Evolutionary conservation across 2,888 invertebrate genomes (phyloP), one percentile per base, ranked within the genome.

Genomic region (Amphipyra berbera): DNA sequence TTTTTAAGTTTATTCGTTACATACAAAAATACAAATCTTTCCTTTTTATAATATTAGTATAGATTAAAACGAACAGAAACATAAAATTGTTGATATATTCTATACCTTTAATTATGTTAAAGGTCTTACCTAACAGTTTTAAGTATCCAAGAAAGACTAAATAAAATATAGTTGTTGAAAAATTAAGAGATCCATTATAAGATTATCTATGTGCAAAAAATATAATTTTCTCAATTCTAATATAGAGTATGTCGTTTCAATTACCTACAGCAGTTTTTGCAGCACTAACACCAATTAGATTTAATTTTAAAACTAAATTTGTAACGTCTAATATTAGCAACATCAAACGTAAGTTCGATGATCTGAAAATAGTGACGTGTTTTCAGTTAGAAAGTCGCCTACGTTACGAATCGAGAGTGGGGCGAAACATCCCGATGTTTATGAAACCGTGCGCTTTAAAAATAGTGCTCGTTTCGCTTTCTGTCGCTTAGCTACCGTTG

Each of bases 311-410:
- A 38, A 14, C 58, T 55, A 58, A 54, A 70, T 70, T 63, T 14
- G 38, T 61, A 12, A 0, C 14, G 14, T 70, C 59, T 75, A 75
- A 59, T 50, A 57, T 57, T 75, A 70, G 56, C 60, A 9, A 44
- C 76, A 47, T 60, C 45, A 57, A 64, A 60, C 53, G 71, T 70
- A 72, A 72, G 76, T 72, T 75, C 72, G 72, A 76, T 63, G 76
- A 60, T 71, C 76, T 75, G 55, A 49, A 58, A 70, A 70, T 64
- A 59, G 71, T 75, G 60, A 60, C 52, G 55, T 54, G 53, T 55
- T 61, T 61, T 59, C 61, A 53, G 54, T 56, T 57, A 70, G 76
- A 75, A 72, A 75, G 64, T 72, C 71, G 59, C 53, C 56, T 46
- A 76, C 61, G 55, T 60, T 35, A 57, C 41, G 27, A 33, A 15